These are phyloP conservation scores for Pyrgilauda ruficollis DNA, from an alignment of 2,113 vertebrate species.

Conservation along the genomic window DNA sequence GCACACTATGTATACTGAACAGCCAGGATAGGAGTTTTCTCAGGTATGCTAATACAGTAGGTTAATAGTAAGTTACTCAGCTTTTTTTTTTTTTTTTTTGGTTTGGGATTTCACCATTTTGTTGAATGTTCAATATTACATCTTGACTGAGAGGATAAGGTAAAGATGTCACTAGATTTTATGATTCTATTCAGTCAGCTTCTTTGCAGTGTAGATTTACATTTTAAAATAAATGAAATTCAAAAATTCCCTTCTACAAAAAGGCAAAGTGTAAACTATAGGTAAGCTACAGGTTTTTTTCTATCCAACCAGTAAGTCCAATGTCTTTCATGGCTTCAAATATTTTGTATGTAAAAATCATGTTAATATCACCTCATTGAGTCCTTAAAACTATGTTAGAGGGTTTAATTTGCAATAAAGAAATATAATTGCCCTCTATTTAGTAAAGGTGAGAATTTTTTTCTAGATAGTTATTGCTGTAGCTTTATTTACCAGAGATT, in stretches of 20 bases:
- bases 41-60: background rate
- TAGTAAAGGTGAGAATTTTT: background rate
- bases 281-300: background rate
- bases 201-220: background rate
- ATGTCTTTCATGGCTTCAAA: background rate
- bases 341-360: background rate
- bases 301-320: background rate
- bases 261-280: background rate
- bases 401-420: background rate
- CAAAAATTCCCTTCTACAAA: background rate
- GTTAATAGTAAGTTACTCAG: background rate
- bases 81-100: background rate
- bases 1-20: background rate
- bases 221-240: background rate
- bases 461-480: background rate
- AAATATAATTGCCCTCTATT: constrained; percentile 9
- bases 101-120: background rate
- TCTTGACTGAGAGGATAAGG: background rate
- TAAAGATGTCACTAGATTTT: background rate
- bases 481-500: background rate
- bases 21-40: background rate
- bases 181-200: background rate
- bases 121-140: background rate
- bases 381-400: background rate
- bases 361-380: background rate